A percentile compares a stretch with the other conserved stretches of the same genome.
Conservation (phyloP, 2,888 invertebrate species). For the Microplitis deprimator region DNA sequence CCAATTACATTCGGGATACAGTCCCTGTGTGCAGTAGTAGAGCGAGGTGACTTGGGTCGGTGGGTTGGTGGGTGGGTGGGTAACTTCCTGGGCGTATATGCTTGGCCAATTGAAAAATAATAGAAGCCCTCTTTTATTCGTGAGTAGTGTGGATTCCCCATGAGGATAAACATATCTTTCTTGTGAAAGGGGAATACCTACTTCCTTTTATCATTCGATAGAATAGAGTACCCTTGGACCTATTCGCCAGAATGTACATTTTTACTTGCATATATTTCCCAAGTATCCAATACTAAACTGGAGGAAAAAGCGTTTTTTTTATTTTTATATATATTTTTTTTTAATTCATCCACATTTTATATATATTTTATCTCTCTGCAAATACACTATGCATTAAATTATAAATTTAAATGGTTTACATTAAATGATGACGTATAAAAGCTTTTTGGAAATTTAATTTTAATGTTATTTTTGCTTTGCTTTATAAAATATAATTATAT, state of each 20-base stretch:
- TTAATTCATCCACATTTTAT: too few species aligned
- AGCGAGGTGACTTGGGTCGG: not conserved
- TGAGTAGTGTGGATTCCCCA: constrained; percentile 53
- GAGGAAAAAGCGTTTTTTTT: not conserved
- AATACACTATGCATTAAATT: constrained; percentile 10
- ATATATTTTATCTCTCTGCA: constrained; percentile 6
- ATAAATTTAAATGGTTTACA: not conserved
- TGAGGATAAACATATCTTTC: constrained; percentile 43
- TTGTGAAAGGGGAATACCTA: constrained; percentile 26
- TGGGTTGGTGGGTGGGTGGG: not conserved
- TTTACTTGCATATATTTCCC: not conserved
- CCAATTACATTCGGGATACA: constrained; percentile 67
- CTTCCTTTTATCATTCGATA: constrained; percentile 30
- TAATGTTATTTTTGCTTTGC: not conserved
- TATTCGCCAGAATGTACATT: constrained; percentile 1
- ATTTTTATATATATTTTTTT: not conserved
- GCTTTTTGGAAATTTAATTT: not conserved
- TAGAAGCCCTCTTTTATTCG: constrained; percentile 59
- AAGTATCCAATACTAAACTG: not conserved
- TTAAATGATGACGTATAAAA: constrained; percentile 5
- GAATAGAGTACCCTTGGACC: constrained; percentile 19
- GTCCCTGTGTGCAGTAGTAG: constrained; percentile 58
- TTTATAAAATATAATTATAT: too few species aligned
- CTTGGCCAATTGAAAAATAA: constrained; percentile 70
- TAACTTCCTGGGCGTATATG: constrained; percentile 42